phyloP scores from a whole-genome alignment of 2,797 vertebrate genomes.

The Knipowitschia caucasica region DNA sequence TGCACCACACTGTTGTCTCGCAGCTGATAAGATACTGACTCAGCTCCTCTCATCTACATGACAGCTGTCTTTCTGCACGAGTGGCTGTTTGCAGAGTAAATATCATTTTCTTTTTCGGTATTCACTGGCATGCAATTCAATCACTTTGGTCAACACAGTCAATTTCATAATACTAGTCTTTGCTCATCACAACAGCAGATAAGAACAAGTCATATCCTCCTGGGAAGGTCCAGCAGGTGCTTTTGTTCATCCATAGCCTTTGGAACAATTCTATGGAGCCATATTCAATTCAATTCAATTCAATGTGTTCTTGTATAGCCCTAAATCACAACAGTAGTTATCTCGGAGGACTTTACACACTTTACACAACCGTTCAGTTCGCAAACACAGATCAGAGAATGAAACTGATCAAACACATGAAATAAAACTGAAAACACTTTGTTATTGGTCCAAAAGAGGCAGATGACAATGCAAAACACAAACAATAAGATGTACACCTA shows the following conservation, averaged over 20 bases:
- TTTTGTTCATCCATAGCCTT: background rate
- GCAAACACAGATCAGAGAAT: too few relatives aligned
- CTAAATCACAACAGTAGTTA: too few relatives aligned
- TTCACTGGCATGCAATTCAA: conserved; percentile 6
- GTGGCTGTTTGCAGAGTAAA: conserved; percentile 17
- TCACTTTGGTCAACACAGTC: conserved; percentile 7
- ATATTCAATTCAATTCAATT: too few relatives aligned
- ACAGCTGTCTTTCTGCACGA: background rate
- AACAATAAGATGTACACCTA: too few relatives aligned
- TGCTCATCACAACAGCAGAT: conserved; percentile 7
- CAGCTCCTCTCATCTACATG: conserved; percentile 8
- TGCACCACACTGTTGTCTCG: background rate
- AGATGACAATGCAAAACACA: too few relatives aligned
- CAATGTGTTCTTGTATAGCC: too few relatives aligned
- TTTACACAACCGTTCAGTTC: too few relatives aligned
- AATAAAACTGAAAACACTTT: too few relatives aligned
- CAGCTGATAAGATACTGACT: conserved; percentile 8
- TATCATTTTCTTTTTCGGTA: conserved; percentile 15
- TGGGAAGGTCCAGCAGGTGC: background rate
- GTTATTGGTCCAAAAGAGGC: too few relatives aligned
- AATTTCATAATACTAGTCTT: conserved; percentile 14
- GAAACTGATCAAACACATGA: too few relatives aligned
- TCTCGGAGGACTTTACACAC: too few relatives aligned
- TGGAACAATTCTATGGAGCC: too few relatives aligned
- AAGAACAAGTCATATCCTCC: background rate